phyloP scores from a whole-genome alignment of 2,113 vertebrate species.

The Synodontis membranacea region DNA sequence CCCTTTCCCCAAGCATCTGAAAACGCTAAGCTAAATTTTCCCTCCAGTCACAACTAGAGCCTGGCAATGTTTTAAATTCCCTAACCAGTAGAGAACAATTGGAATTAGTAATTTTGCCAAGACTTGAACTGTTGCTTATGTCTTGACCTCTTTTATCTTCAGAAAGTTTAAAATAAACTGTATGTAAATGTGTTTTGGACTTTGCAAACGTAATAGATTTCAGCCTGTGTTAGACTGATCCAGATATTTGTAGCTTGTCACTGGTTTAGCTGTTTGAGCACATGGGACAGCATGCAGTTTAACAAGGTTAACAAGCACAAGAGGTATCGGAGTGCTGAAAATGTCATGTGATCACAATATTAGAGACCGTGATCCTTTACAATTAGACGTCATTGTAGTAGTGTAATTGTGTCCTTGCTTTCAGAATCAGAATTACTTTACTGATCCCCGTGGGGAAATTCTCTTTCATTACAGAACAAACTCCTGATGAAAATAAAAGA shows the following conservation, averaged over 20 bases:
- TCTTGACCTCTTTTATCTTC: background rate
- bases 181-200: background rate
- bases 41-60: conserved; percentile 73
- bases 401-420: too few species aligned
- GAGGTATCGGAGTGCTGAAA: background rate
- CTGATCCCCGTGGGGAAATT: too few species aligned
- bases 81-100: conserved; percentile 50
- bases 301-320: background rate
- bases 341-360: background rate
- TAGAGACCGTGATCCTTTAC: background rate
- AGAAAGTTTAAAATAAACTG: background rate
- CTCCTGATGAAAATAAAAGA: too few species aligned
- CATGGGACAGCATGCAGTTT: background rate
- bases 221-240: background rate
- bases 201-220: background rate
- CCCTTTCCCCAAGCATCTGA: conserved; percentile 3
- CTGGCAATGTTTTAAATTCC: conserved; percentile 73
- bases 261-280: background rate
- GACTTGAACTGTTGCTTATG: background rate
- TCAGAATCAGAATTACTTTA: too few species aligned
- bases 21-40: conserved; percentile 66
- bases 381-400: too few species aligned
- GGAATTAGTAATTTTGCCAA: background rate
- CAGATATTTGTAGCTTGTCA: background rate
- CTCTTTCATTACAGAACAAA: too few species aligned